phyloP scores from a whole-genome alignment of 1,140 invertebrate genomes.

The Anthonomus grandis region DNA sequence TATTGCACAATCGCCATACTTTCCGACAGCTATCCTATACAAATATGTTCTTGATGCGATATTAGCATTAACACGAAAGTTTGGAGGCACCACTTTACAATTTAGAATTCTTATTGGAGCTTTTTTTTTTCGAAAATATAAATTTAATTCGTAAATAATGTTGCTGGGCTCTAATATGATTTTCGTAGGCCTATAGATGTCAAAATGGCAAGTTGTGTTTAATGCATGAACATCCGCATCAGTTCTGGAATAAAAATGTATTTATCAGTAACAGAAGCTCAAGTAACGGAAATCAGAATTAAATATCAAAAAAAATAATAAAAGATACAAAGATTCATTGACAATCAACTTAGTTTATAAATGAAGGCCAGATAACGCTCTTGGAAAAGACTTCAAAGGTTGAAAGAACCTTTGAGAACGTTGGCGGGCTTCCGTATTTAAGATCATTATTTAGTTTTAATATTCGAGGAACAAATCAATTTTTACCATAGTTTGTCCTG shows the following conservation, averaged over 20 bases:
- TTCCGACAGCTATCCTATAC: conserved; percentile 58
- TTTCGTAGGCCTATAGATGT: conserved; percentile 52
- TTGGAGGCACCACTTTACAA: conserved; percentile 54
- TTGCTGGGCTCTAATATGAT: conserved; percentile 50
- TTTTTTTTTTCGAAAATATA: conserved; percentile 54
- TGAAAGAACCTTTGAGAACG: too few relatives aligned
- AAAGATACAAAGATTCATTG: too few relatives aligned
- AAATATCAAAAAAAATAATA: too few relatives aligned
- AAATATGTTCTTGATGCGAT: conserved; percentile 63
- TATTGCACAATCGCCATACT: conserved; percentile 37
- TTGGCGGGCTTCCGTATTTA: too few relatives aligned
- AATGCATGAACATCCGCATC: conserved; percentile 71
- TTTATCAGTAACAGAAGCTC: too few relatives aligned
- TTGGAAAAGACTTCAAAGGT: too few relatives aligned
- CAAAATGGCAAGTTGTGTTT: conserved; percentile 60
- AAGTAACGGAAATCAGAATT: too few relatives aligned
- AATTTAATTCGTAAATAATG: conserved; percentile 55
- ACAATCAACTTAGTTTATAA: too few relatives aligned
- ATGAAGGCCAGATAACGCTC: too few relatives aligned
- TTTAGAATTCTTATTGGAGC: conserved; percentile 56
- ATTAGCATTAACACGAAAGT: conserved; percentile 59
- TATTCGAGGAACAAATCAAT: too few relatives aligned
- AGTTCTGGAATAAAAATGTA: conserved; percentile 60
- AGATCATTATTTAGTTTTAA: too few relatives aligned
- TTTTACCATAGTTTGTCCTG: too few relatives aligned